Evolutionary conservation across 1,140 invertebrate genomes (phyloP).

Genomic region (Arctopsyche grandis): DNA sequence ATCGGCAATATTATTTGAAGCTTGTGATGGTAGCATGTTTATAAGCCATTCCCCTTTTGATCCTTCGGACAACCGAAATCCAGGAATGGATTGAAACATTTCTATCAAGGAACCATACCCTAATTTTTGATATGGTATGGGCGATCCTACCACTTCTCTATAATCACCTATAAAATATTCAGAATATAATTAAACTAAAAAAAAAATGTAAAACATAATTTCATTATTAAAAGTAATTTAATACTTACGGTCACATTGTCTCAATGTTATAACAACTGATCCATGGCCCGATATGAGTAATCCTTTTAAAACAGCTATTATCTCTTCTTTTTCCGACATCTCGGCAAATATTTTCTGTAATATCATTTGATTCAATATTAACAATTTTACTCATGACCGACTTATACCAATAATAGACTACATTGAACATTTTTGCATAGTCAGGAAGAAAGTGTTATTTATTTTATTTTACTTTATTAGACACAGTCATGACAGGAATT

Average conservation of each 20-base stretch:
- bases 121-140: constrained; percentile 69
- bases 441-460: too few relatives aligned
- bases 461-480: too few relatives aligned
- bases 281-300: constrained; percentile 65
- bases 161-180: constrained; percentile 65
- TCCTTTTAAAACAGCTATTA: constrained; percentile 63
- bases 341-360: not conserved
- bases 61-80: constrained; percentile 61
- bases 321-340: constrained; percentile 61
- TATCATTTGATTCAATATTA: too few relatives aligned
- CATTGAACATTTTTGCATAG: too few relatives aligned
- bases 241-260: constrained; percentile 65
- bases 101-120: constrained; percentile 68
- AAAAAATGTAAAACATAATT: constrained; percentile 17
- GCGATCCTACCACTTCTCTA: constrained; percentile 66
- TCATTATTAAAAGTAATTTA: not conserved
- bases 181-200: not conserved
- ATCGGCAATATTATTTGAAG: constrained; percentile 68
- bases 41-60: constrained; percentile 65
- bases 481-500: too few relatives aligned
- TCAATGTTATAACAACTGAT: constrained; percentile 62
- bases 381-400: too few relatives aligned
- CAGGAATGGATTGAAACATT: constrained; percentile 67
- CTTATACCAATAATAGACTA: too few relatives aligned
- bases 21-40: constrained; percentile 65